Evolutionary conservation across 2,797 vertebrate genomes (phyloP).

Genomic region (Denticeps clupeoides): DNA sequence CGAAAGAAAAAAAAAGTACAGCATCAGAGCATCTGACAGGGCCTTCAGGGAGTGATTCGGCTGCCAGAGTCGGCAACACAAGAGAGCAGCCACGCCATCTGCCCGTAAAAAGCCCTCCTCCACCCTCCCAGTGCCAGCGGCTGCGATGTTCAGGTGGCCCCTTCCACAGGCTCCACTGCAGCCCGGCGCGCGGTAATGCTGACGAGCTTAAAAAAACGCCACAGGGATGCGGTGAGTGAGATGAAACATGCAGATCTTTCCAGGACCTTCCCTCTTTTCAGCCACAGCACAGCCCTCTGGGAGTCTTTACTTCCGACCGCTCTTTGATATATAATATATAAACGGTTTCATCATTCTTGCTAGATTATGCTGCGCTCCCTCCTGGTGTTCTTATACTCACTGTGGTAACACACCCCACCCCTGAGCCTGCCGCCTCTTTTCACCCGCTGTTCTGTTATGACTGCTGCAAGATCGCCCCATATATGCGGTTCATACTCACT

Average conservation of each 20-base stretch:
- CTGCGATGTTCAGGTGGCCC: background rate
- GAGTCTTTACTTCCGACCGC: slow-evolving; percentile 2
- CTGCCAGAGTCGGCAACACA: slow-evolving; percentile 12
- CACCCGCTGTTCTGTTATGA: too few relatives aligned
- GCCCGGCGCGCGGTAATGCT: background rate
- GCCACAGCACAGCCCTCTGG: slow-evolving; percentile 3
- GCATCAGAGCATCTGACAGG: slow-evolving; percentile 17
- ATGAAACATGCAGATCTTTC: background rate
- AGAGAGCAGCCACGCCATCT: slow-evolving; percentile 11
- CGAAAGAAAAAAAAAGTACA: slow-evolving; percentile 11
- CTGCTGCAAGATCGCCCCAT: too few relatives aligned
- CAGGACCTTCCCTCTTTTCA: background rate
- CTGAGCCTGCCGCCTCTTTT: too few relatives aligned
- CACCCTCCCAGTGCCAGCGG: slow-evolving; percentile 2
- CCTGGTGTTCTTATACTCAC: too few relatives aligned
- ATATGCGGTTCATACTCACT: too few relatives aligned
- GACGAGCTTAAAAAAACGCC: background rate
- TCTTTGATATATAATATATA: slow-evolving; percentile 8
- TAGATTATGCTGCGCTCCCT: too few relatives aligned
- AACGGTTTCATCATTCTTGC: background rate
- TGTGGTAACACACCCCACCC: too few relatives aligned
- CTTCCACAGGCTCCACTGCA: background rate
- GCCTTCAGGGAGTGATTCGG: slow-evolving; percentile 2
- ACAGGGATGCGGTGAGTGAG: background rate
- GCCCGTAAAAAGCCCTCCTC: slow-evolving; percentile 5